Conservation (phyloP, 2,888 invertebrate species). For the Callosobruchus maculatus region DNA sequence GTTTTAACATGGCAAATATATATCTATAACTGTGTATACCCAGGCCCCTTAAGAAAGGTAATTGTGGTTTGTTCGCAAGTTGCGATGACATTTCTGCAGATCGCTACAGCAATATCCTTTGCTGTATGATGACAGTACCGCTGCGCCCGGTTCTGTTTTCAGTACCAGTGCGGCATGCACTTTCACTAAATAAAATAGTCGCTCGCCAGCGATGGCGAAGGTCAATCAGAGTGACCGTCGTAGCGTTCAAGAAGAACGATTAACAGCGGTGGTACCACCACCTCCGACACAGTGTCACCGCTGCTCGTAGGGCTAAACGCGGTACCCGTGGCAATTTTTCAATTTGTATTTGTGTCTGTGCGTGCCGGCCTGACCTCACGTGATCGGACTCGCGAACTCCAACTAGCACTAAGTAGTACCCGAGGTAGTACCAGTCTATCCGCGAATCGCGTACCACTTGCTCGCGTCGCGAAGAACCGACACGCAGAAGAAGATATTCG, state of each 20-base stretch:
- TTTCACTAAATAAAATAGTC: conserved; percentile 8
- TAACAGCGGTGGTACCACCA: not conserved
- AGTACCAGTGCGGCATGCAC: not conserved
- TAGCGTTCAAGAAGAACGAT: not conserved
- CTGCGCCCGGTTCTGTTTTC: not conserved
- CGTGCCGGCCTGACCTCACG: not conserved
- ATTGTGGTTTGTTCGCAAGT: no score
- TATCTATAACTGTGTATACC: no score
- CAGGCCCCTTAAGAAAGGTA: no score
- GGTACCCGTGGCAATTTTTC: not conserved
- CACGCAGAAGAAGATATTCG: not conserved
- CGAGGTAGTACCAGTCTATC: not conserved
- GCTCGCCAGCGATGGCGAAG: conserved; percentile 9
- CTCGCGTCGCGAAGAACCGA: not conserved
- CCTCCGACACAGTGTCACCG: not conserved
- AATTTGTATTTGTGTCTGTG: not conserved
- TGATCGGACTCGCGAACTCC: not conserved
- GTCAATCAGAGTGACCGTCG: conserved; percentile 4
- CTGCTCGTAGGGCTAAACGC: not conserved
- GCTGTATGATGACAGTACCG: not conserved
- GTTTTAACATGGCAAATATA: no score
- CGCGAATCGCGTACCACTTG: not conserved
- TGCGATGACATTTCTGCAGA: no score
- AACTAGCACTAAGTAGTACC: not conserved
- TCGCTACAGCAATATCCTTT: not conserved